Base-by-base conservation (phyloP, 2,113 vertebrate genomes). In the Pogonocichla stellata region DNA sequence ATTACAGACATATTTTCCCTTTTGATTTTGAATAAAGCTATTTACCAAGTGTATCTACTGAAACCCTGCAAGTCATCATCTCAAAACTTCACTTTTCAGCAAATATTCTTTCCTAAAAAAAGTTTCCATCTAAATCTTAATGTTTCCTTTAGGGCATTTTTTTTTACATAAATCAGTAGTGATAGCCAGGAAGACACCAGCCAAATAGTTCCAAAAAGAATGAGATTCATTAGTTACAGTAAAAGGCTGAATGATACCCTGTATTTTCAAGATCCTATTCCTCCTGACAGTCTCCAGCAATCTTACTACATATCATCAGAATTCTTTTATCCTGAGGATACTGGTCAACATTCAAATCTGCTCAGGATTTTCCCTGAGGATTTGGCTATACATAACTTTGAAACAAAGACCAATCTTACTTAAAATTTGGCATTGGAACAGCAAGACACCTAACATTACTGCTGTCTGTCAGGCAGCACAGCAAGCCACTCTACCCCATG, bases 61-160 rank as follows among this genome's bases (percentile, higher is more conserved):
- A 85, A 90, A 96, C 92, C 83, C 94, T 96, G 93, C 94, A 96
- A 96, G 86, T 88, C 64, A 74, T 96, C 93, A 94, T 66, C 80
- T 48, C 85, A 64, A 96, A 96, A 91, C 64, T 96, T 80, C 75
- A 88, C 72, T 94, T 96, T 92, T 78, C 88, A 86, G 88, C 90
- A 95, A 96, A 92, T 75, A 90, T 83, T 90, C 74, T 62, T 90
- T 77, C 92, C 91, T 90, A 38, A 92, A 94, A 92, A 70, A 88
- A 72, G 69, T 79, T 91, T 95, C 86, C 89, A 72, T 79, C 54
- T 94, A 88, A 65, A 95, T 83, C 61, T 81, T 84, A 81, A 17
- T 85, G 89, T 89, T 89, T 93, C 73, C 91, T 82, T 86, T 67
- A 40, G 11, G 84, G 40, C 56, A 17, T 56, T 95, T 95, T 88